These are phyloP conservation scores for Drosophila eohydei DNA, from an alignment of 2,888 invertebrate genomes.

Conservation along the genomic window DNA sequence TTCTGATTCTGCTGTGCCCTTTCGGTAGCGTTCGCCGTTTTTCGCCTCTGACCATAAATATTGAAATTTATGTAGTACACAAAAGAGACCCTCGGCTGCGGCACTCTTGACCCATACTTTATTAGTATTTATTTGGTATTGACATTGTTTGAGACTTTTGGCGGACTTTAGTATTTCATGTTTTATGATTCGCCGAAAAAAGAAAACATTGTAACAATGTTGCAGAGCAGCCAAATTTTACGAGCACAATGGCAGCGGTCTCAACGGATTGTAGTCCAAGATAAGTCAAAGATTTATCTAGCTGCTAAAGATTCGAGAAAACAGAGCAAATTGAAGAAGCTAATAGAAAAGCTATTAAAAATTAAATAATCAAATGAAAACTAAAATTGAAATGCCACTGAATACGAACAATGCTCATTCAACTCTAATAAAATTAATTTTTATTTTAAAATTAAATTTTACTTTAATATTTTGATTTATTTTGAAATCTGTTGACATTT, in stretches of 20 bases:
- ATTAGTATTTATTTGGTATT: constrained; percentile 64
- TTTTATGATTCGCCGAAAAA: constrained; percentile 30
- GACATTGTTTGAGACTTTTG: constrained; percentile 46
- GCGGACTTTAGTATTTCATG: constrained; percentile 35
- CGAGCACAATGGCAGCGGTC: background rate
- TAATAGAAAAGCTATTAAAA: background rate
- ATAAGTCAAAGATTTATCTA: constrained; percentile 6
- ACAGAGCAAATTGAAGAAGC: background rate
- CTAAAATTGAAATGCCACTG: background rate
- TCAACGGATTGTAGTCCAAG: background rate
- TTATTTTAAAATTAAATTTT: background rate
- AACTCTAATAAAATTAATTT: background rate
- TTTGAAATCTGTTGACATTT: background rate
- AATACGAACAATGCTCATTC: no score
- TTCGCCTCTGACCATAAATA: constrained; percentile 69
- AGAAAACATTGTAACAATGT: constrained; percentile 33
- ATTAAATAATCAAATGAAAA: background rate
- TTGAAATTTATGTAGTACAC: constrained; percentile 77
- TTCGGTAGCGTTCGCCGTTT: constrained; percentile 53
- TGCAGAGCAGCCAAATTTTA: constrained; percentile 17
- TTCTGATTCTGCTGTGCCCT: constrained; percentile 38
- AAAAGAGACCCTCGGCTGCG: constrained; percentile 37
- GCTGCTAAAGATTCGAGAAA: background rate
- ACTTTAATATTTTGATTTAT: background rate
- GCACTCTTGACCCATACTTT: constrained; percentile 51